Conservation (phyloP, 2,797 vertebrate genomes). For the Arctocebus calabarensis region DNA sequence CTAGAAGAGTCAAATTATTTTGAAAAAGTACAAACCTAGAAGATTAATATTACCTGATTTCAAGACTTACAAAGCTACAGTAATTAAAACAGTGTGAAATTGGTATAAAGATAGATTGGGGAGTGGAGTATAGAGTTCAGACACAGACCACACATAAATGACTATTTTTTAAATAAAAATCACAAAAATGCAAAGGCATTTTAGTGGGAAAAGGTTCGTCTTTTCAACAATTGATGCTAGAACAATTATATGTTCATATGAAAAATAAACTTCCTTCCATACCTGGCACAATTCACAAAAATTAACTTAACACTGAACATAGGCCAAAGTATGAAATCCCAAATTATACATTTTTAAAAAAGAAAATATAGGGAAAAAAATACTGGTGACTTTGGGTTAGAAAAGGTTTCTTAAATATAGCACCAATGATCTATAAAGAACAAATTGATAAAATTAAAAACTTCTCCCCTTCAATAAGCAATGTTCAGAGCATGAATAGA, state of each 20-base stretch:
- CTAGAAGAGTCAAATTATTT: conserved; percentile 18
- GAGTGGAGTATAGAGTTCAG: background rate
- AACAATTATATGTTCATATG: background rate
- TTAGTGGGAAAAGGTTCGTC: background rate
- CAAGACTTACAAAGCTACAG: background rate
- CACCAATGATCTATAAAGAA: background rate
- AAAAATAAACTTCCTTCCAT: conserved; percentile 12
- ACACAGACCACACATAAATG: background rate
- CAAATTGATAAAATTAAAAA: background rate
- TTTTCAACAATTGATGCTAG: background rate
- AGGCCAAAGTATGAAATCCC: background rate
- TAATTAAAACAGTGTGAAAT: conserved; percentile 33
- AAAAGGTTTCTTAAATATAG: background rate
- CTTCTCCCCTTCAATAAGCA: background rate
- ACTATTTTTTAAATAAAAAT: background rate
- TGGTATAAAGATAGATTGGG: conserved; percentile 44
- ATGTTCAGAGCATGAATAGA: background rate
- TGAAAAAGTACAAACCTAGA: conserved; percentile 14
- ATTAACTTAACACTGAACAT: background rate
- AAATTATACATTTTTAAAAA: background rate
- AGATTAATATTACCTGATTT: background rate
- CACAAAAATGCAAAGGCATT: background rate
- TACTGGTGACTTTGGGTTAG: background rate
- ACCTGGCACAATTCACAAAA: background rate
- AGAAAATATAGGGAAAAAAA: background rate